These are phyloP conservation scores for Galagoides demidoff DNA, from an alignment of 2,797 vertebrate species.

Conservation along the genomic window DNA sequence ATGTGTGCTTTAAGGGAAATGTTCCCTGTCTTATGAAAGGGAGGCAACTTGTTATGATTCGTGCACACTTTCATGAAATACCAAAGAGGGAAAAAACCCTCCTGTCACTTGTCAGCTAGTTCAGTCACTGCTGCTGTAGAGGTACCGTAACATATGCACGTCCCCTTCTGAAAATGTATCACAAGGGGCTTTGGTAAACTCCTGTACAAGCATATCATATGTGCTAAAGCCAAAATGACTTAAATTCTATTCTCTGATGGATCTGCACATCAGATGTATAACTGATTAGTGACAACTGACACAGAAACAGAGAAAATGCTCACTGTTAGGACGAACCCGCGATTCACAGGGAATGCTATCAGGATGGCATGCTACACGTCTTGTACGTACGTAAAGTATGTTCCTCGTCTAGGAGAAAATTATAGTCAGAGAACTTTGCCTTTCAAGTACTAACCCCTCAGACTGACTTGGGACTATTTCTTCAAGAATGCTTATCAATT, in stretches of 20 bases:
- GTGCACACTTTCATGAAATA: constrained; percentile 87
- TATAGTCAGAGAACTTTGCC: constrained; percentile 22
- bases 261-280: constrained; percentile 86
- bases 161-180: constrained; percentile 86
- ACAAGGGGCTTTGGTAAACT: constrained; percentile 86
- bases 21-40: constrained; percentile 83
- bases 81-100: constrained; percentile 80
- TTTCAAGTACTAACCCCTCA: background rate
- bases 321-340: constrained; percentile 81
- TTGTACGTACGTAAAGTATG: constrained; percentile 73
- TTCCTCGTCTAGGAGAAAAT: constrained; percentile 65
- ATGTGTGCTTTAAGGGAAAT: constrained; percentile 84
- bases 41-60: constrained; percentile 87
- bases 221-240: constrained; percentile 85
- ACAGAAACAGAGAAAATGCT: constrained; percentile 87
- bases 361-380: constrained; percentile 77
- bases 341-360: constrained; percentile 78
- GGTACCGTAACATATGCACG: constrained; percentile 85
- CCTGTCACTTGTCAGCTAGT: constrained; percentile 87
- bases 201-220: constrained; percentile 85
- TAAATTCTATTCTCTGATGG: constrained; percentile 81
- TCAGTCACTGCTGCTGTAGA: constrained; percentile 85
- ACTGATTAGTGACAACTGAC: constrained; percentile 89
- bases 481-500: background rate
- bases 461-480: background rate